phyloP scores from a whole-genome alignment of 2,113 vertebrate species.

The Lanius collurio region DNA sequence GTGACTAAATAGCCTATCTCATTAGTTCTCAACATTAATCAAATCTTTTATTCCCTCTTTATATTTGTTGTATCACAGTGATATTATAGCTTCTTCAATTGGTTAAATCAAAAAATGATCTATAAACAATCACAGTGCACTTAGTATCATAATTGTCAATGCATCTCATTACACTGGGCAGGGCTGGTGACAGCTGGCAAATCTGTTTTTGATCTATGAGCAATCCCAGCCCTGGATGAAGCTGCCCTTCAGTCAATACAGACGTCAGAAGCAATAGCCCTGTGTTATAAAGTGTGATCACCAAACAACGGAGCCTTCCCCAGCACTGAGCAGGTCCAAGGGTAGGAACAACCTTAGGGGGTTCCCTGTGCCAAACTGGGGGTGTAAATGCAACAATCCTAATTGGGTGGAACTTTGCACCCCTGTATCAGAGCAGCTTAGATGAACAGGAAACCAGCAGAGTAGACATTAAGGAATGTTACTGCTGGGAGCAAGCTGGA shows the following conservation, averaged over 20 bases:
- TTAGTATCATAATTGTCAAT: slow-evolving; percentile 28
- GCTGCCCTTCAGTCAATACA: background rate
- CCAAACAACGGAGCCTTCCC: background rate
- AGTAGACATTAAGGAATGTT: background rate
- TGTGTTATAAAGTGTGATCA: background rate
- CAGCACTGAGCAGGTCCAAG: background rate
- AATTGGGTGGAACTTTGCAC: background rate
- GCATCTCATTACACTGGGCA: background rate
- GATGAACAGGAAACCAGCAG: background rate
- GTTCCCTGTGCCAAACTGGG: background rate
- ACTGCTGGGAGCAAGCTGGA: background rate
- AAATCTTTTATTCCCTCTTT: slow-evolving; percentile 66
- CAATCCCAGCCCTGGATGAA: background rate
- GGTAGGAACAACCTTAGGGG: background rate
- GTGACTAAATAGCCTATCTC: slow-evolving; percentile 63
- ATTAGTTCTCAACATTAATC: slow-evolving; percentile 63
- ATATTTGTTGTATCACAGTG: slow-evolving; percentile 42
- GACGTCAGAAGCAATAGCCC: background rate
- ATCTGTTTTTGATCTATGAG: background rate
- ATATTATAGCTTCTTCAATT: slow-evolving; percentile 12
- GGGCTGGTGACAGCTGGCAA: background rate
- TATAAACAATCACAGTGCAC: slow-evolving; percentile 38
- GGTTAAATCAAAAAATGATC: slow-evolving; percentile 54
- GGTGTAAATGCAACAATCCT: background rate
- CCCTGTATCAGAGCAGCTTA: background rate